A percentile compares a stretch with the other conserved stretches of the same genome.
Evolutionary conservation across 2,113 vertebrate species (phyloP).

Genomic region (Triplophysa tibetana): DNA sequence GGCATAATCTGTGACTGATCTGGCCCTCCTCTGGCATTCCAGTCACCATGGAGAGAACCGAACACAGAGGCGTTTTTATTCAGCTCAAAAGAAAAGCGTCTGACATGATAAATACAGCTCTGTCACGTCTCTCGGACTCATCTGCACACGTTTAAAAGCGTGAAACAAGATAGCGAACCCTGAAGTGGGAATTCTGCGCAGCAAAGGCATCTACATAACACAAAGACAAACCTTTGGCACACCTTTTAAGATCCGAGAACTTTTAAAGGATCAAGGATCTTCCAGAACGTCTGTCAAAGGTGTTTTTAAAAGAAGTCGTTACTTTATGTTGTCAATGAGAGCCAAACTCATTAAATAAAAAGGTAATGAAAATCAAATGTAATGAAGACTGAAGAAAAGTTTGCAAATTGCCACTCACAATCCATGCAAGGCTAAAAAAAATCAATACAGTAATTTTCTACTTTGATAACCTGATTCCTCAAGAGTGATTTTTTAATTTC

Average conservation of each 20-base stretch:
- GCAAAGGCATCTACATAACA: conserved; percentile 56
- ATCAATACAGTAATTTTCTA: conserved; percentile 80
- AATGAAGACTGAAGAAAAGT: conserved; percentile 48
- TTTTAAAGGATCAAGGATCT: conserved; percentile 53
- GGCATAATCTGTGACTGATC: conserved; percentile 54
- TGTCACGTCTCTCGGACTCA: conserved; percentile 58
- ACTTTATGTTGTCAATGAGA: neutral
- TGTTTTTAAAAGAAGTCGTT: neutral
- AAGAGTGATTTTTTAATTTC: conserved; percentile 73
- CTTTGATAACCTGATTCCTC: conserved; percentile 70
- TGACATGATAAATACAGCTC: conserved; percentile 57
- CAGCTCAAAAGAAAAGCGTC: conserved; percentile 38
- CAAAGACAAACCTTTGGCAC: conserved; percentile 59
- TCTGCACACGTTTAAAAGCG: conserved; percentile 61
- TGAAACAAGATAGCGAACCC: conserved; percentile 66
- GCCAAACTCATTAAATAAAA: neutral
- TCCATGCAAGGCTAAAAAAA: conserved; percentile 63
- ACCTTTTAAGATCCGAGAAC: conserved; percentile 65
- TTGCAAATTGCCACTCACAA: conserved; percentile 61
- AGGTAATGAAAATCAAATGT: conserved; percentile 6
- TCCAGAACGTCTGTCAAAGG: conserved; percentile 44
- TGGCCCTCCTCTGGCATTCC: conserved; percentile 44
- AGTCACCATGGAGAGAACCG: conserved; percentile 58
- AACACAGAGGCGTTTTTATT: conserved; percentile 59
- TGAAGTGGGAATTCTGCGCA: conserved; percentile 64